A percentile compares a stretch with the other conserved stretches of the same genome.
Conservation (phyloP, 1,140 invertebrate species). For the Drosophila serrata region DNA sequence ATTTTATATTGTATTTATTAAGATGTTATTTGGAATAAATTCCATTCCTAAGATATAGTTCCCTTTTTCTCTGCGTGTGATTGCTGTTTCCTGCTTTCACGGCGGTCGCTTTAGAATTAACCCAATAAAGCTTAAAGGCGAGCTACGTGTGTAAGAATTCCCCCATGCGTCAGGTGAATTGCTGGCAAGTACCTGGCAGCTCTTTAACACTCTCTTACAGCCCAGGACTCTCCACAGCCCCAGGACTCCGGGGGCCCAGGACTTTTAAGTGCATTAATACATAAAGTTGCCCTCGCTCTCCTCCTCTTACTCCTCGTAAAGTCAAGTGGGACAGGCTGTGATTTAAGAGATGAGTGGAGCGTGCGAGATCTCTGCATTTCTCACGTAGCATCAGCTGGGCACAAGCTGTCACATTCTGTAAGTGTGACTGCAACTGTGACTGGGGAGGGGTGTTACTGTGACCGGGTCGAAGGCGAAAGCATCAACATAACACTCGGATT, state of each 20-base stretch:
- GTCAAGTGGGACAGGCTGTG: conserved; percentile 57
- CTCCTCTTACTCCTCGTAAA: conserved; percentile 49
- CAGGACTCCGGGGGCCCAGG: conserved; percentile 27
- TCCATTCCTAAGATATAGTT: too few species aligned
- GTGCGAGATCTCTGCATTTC: conserved; percentile 34
- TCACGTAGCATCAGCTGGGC: conserved; percentile 50
- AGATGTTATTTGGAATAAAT: too few species aligned
- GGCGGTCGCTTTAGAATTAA: conserved; percentile 48
- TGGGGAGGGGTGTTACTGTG: conserved; percentile 6
- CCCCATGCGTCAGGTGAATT: conserved; percentile 42
- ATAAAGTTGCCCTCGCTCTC: conserved; percentile 33
- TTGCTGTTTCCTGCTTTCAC: conserved; percentile 12
- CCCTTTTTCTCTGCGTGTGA: background rate
- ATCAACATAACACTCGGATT: conserved; percentile 39
- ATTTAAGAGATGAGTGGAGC: conserved; percentile 48
- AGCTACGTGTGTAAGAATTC: conserved; percentile 12
- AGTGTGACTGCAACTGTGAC: conserved; percentile 22
- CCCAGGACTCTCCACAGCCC: background rate
- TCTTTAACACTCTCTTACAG: conserved; percentile 71
- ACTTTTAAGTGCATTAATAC: conserved; percentile 74
- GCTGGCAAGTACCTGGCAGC: conserved; percentile 62
- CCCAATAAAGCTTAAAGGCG: conserved; percentile 60
- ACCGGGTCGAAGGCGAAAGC: conserved; percentile 20
- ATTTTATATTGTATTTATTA: background rate
- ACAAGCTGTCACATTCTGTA: conserved; percentile 35